Base-by-base conservation (phyloP, 2,113 vertebrate genomes). In the Elephas maximus region DNA sequence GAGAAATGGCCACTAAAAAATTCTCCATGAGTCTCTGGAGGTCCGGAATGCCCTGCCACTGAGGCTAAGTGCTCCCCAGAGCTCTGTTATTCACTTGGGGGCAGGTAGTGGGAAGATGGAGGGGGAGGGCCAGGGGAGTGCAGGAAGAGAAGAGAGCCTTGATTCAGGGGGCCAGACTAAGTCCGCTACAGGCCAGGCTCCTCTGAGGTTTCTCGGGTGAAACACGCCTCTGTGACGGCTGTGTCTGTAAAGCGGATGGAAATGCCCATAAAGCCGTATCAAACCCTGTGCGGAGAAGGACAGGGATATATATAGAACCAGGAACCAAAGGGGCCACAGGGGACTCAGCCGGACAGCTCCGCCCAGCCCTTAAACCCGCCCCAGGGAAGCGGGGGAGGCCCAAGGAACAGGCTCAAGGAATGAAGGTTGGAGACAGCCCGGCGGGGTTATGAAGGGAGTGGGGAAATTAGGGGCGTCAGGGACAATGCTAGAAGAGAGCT, bases 201-300 rank as follows among this genome's bases (percentile, higher is more conserved):
- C 98, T 44, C 98, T 98, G 99, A 98, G 98, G 98, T 98, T 99
- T 98, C 98, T 98, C 98, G 10, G 98, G 98, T 98, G 98, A 99
- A 99, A 98, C 97, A 97, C 98, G 97, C 97, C 98, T 99, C 98
- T 99, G 98, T 98, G 98, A 98, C 97, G 98, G 98, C 98, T 98
- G 97, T 97, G 98, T 98, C 98, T 99, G 98, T 98, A 98, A 98
- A 99, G 98, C 0, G 96, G 98, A 98, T 99, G 98, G 98, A 99
- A 99, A 99, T 99, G 98, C 99, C 98, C 98, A 98, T 99, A 99
- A 99, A 99, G 98, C 98, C 98, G 96, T 99, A 99, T 99, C 99
- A 98, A 99, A 98, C 98, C 98, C 98, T 98, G 96, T 96, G 98
- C 98, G 97, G 98, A 98, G 94, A 94, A 98, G 98, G 98, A 98